Evolutionary conservation across 2,888 invertebrate species (phyloP), one percentile per base, ranked within the genome.

Genomic region (Pollenia griseotomentosa): DNA sequence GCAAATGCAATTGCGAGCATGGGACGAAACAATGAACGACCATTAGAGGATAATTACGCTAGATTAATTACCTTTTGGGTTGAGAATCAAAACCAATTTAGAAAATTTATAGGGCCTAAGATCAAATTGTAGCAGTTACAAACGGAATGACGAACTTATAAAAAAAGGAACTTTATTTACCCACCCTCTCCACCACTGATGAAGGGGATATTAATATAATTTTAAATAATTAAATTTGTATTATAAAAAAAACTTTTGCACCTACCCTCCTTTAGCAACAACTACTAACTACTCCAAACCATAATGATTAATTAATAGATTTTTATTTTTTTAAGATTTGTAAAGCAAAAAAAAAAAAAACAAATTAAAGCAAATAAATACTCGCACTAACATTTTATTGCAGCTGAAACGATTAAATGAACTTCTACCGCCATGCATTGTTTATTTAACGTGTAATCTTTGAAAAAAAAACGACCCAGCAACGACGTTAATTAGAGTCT

Each of bases 401-500:
- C 74, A 81, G 19, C 57, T 66, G 65, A 74, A 74, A 66, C 42
- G 44, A 73, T 73, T 73, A 65, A 71, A 70, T 53, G 33, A 78
- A 68, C 40, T 78, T 68, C 68, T 46, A 70, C 23, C 42, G 61
- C 63, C 14, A 46, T 6, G 44, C 11, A 65, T n/a, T 40, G 33
- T 71, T 42, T 8, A 9, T 12, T 59, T 44, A 63, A 75, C 16
- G 40, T 44, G 23, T n/a, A 51, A 11, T 44, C 57, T 71, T 42
- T 16, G 14, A 44, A 71, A 63, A 79, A 59, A 75, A 48, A 82
- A 16, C 65, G 51, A 84, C 77, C 66, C 77, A 84, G 71, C 73
- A 73, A 83, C 74, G 73, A 9, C 57, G 23, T 80, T 74, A 51
- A 75, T 83, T 68, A 83, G 53, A 75, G 89, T 88, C 87, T 85